phyloP scores from a whole-genome alignment of 2,888 invertebrate genomes.

The Oscheius sp. region DNA sequence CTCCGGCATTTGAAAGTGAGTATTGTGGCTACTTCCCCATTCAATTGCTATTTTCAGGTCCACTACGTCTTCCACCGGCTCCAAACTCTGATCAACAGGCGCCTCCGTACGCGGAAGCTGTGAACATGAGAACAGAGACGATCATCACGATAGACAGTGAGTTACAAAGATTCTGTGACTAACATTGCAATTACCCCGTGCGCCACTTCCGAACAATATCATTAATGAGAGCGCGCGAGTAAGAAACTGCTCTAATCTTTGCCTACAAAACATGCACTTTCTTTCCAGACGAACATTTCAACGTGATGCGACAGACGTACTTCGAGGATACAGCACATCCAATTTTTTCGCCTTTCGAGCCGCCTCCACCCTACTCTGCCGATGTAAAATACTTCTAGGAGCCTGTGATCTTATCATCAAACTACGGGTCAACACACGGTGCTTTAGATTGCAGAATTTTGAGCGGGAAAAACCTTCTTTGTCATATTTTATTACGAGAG shows the following conservation, averaged over 20 bases:
- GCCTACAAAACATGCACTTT: background rate
- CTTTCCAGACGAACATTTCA: conserved; percentile 29
- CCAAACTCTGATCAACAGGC: conserved; percentile 9
- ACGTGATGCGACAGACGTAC: conserved; percentile 31
- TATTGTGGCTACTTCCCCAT: background rate
- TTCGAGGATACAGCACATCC: conserved; percentile 36
- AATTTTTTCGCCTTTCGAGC: conserved; percentile 37
- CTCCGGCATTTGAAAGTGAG: conserved; percentile 41
- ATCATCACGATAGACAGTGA: conserved; percentile 36
- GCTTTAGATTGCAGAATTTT: background rate
- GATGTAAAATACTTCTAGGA: conserved; percentile 12
- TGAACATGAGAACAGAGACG: conserved; percentile 35
- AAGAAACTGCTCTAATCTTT: background rate
- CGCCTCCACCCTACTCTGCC: conserved; percentile 31
- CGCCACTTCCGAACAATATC: background rate
- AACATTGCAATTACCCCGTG: background rate
- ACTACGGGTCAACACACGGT: conserved; percentile 14
- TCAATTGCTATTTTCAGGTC: conserved; percentile 27
- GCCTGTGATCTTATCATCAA: background rate
- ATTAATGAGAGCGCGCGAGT: background rate
- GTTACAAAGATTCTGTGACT: background rate
- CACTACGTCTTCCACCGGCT: conserved; percentile 27
- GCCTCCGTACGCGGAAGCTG: conserved; percentile 32
- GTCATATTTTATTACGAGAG: conserved; percentile 16
- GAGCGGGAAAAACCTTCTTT: conserved; percentile 1